phyloP scores from a whole-genome alignment of 2,113 vertebrate genomes.

The Nothoprocta pentlandii region DNA sequence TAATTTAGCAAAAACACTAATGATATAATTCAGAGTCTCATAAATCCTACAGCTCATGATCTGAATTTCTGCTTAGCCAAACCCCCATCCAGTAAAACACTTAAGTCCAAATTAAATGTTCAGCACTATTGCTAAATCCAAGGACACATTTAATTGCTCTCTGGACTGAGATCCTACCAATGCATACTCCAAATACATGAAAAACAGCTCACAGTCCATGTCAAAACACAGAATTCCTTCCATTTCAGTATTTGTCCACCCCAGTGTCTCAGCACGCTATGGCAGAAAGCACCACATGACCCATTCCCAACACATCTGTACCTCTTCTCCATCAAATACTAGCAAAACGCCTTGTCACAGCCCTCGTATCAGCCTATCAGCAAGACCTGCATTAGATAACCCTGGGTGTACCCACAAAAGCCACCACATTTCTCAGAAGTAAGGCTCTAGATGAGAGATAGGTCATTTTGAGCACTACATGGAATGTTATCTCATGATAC shows the following conservation, averaged over 20 bases:
- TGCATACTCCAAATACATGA: background rate
- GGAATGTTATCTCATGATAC: background rate
- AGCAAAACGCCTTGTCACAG: background rate
- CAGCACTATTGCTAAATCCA: background rate
- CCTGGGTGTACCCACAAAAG: background rate
- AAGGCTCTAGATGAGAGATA: background rate
- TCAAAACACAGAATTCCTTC: background rate
- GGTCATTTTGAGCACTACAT: background rate
- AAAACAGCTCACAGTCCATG: background rate
- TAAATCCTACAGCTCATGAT: background rate
- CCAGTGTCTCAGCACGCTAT: background rate
- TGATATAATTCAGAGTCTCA: conserved; percentile 3
- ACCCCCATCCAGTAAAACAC: background rate
- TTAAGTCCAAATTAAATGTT: background rate
- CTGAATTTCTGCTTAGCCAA: background rate
- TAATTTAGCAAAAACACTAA: background rate
- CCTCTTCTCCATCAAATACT: background rate
- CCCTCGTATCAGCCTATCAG: background rate
- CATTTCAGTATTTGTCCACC: background rate
- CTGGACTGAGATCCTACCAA: background rate
- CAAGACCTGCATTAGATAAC: background rate
- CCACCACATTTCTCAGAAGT: background rate
- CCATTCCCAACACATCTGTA: background rate
- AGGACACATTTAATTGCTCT: background rate
- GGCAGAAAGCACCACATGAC: background rate